Conservation (phyloP, 2,888 invertebrate genomes). For the Aspidiotus rigidus region DNA sequence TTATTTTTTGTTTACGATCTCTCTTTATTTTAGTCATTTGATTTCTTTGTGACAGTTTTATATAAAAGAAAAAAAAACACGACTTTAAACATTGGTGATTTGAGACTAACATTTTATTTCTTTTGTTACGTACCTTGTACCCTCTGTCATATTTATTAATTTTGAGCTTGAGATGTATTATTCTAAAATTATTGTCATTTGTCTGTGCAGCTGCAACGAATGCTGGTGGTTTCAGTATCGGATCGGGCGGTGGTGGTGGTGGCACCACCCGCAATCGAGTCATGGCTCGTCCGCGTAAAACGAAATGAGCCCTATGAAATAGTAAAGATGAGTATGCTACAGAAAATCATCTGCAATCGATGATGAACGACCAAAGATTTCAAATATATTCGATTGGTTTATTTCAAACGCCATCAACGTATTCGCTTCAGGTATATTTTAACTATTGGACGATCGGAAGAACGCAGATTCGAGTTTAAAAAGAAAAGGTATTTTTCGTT, state of each 20-base stretch:
- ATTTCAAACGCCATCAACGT: too few relatives aligned
- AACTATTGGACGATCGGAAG: too few relatives aligned
- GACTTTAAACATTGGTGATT: not conserved
- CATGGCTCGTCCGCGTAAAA: slow-evolving; percentile 7
- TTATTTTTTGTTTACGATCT: not conserved
- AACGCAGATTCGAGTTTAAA: too few relatives aligned
- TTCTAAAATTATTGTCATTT: not conserved
- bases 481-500: too few relatives aligned
- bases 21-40: not conserved
- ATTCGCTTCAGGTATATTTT: too few relatives aligned
- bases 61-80: not conserved
- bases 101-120: not conserved
- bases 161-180: not conserved
- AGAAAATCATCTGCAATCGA: too few relatives aligned
- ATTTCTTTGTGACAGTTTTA: not conserved
- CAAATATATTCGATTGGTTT: too few relatives aligned
- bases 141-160: not conserved
- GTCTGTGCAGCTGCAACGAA: not conserved
- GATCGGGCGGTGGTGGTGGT: slow-evolving; percentile 7
- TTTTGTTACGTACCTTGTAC: not conserved
- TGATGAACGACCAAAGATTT: too few relatives aligned
- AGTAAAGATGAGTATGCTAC: too few relatives aligned
- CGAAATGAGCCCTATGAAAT: not conserved
- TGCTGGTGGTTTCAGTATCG: slow-evolving; percentile 18
- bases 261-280: slow-evolving; percentile 1